These are phyloP conservation scores for Agrenia bidenticulata DNA, from an alignment of 2,888 invertebrate genomes.

Conservation along the genomic window DNA sequence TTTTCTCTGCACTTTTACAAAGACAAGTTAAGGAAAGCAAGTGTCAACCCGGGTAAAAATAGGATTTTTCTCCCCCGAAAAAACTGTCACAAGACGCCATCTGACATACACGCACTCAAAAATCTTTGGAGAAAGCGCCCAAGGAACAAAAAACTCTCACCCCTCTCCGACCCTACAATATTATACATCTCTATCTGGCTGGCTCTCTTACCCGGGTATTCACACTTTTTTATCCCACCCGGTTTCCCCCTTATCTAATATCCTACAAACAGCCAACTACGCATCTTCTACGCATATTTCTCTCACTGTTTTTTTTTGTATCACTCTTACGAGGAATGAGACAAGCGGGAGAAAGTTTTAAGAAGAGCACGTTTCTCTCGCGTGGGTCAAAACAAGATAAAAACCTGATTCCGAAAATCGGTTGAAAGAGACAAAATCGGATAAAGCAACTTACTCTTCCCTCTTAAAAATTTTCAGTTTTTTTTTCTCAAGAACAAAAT, in stretches of 20 bases:
- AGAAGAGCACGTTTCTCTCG: not conserved
- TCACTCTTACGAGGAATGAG: no score
- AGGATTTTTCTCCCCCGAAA: conserved; percentile 27
- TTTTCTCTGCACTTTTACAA: conserved; percentile 3
- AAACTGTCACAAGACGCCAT: conserved; percentile 51
- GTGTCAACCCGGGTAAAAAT: conserved; percentile 12
- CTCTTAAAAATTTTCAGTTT: no score
- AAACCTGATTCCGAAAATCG: no score
- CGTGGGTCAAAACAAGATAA: no score
- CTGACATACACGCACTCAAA: conserved; percentile 43
- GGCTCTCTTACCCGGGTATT: conserved; percentile 1
- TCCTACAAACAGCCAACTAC: not conserved
- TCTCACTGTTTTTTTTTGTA: not conserved
- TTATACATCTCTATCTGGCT: not conserved
- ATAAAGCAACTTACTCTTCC: no score
- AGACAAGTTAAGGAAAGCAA: not conserved
- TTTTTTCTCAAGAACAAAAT: not conserved
- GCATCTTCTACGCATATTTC: not conserved
- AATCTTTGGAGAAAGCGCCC: conserved; percentile 22
- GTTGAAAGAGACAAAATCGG: no score
- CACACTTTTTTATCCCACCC: not conserved
- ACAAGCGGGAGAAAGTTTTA: conserved; percentile 10
- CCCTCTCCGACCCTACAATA: not conserved
- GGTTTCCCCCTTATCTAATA: not conserved
- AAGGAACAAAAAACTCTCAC: conserved; percentile 26